Conservation (phyloP, 2,888 invertebrate species). For the Periphyllus acericola region DNA sequence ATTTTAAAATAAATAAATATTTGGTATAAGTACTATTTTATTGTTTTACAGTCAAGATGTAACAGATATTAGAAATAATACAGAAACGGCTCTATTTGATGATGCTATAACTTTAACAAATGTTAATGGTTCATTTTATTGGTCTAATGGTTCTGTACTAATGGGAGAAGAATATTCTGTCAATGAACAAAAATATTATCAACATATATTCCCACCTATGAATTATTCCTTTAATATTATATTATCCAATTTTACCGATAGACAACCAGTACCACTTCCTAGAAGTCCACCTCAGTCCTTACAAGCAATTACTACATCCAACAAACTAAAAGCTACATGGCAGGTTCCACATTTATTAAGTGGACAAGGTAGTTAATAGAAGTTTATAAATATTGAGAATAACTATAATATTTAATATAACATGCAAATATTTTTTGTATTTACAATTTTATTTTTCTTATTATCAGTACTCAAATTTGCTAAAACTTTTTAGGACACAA, state of each 20-base stretch:
- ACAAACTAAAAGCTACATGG: constrained; percentile 84
- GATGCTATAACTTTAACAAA: constrained; percentile 80
- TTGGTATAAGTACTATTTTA: neutral
- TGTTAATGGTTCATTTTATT: constrained; percentile 83
- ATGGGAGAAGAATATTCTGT: constrained; percentile 78
- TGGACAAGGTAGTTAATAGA: constrained; percentile 73
- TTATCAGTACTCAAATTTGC: neutral
- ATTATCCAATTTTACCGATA: constrained; percentile 55
- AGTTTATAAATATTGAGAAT: neutral
- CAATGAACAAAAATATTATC: constrained; percentile 67
- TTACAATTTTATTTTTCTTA: neutral
- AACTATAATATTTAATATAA: neutral
- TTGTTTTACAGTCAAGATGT: constrained; percentile 72
- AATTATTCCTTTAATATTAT: constrained; percentile 33
- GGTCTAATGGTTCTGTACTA: constrained; percentile 84
- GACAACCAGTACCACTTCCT: constrained; percentile 82
- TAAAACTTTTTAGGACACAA: constrained; percentile 69
- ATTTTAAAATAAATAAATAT: neutral
- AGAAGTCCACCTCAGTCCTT: constrained; percentile 81
- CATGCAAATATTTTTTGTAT: neutral
- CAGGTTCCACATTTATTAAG: constrained; percentile 79
- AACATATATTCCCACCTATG: constrained; percentile 40
- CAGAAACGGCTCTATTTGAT: constrained; percentile 79
- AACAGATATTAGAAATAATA: constrained; percentile 78
- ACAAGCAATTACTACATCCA: constrained; percentile 82